Conservation (phyloP, 2,113 vertebrate genomes). For the Piaya cayana region DNA sequence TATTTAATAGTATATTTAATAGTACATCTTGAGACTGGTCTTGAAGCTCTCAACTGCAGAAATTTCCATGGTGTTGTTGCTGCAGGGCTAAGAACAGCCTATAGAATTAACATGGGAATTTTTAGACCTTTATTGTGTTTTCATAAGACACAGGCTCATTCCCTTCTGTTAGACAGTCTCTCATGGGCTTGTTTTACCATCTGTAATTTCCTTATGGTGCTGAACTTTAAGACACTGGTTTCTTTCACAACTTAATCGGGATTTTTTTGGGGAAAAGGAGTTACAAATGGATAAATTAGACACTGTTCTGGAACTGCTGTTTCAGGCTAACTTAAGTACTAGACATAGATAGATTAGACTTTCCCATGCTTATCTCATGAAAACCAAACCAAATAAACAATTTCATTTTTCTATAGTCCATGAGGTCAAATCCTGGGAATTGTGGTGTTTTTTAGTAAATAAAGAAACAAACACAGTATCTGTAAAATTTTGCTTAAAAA, state of each 20-base stretch:
- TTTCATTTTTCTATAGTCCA: not conserved
- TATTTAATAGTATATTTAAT: not conserved
- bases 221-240: conserved; percentile 16
- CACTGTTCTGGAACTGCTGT: not conserved
- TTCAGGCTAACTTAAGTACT: not conserved
- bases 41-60: not conserved
- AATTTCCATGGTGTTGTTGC: not conserved
- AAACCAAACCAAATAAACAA: not conserved
- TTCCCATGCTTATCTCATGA: not conserved
- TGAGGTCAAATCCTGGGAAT: not conserved
- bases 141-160: not conserved
- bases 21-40: not conserved
- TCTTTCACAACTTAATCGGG: conserved; percentile 7
- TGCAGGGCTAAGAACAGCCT: not conserved
- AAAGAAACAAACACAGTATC: not conserved
- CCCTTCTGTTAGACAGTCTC: not conserved
- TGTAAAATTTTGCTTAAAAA: not conserved
- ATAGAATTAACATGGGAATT: conserved; percentile 1
- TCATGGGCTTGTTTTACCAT: conserved; percentile 21
- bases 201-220: conserved; percentile 1
- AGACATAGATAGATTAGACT: not conserved
- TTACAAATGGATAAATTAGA: not conserved
- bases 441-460: not conserved
- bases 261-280: not conserved
- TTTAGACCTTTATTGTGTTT: conserved; percentile 18